Evolutionary conservation across 2,888 invertebrate genomes (phyloP), one percentile per base, ranked within the genome.

Genomic region (Corbicula japonica): DNA sequence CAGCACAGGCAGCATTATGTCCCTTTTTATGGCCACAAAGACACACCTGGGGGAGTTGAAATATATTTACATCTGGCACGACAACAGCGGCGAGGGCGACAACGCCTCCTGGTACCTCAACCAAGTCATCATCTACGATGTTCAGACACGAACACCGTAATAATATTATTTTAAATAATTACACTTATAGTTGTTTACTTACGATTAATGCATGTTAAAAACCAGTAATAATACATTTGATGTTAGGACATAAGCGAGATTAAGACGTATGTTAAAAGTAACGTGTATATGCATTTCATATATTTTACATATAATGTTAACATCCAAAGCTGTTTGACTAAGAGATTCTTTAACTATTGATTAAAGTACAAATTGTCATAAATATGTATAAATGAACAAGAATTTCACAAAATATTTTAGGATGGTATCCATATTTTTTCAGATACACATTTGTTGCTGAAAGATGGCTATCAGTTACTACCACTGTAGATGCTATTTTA

Each of bases 11-110:
- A 87, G 86, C 62, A 74, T 83, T 0, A 70, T 80, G 35, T 63
- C 83, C 28, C 86, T 84, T 26, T 76, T 87, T 10, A 85, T 87
- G 87, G 76, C 85, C 4, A 85, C 84, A 1, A 68, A 75, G 18
- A 41, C 60, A 54, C 70, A 78, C 8, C 77, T 87, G 2, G 87
- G 87, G 8, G 44, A 76, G 0, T 41, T 87, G 18, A 26, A 61
- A 1, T 74, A 87, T 50, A 46, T 87, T 5, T 76, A 73, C 32
- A 83, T 87, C 18, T 87, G 86, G 84, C 86, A 87, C 61, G 86
- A 86, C 34, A 84, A 85, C 38, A 79, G 83, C 1, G 87, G 86
- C 8, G 68, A 75, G 12, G 84, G 77, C 0, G 66, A 76, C 12
- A 44, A 62, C 26, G 80, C 81, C 0, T 83, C 85, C 0, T 87